These are phyloP conservation scores for Hemaris fuciformis DNA, from an alignment of 2,888 invertebrate species.

Conservation along the genomic window DNA sequence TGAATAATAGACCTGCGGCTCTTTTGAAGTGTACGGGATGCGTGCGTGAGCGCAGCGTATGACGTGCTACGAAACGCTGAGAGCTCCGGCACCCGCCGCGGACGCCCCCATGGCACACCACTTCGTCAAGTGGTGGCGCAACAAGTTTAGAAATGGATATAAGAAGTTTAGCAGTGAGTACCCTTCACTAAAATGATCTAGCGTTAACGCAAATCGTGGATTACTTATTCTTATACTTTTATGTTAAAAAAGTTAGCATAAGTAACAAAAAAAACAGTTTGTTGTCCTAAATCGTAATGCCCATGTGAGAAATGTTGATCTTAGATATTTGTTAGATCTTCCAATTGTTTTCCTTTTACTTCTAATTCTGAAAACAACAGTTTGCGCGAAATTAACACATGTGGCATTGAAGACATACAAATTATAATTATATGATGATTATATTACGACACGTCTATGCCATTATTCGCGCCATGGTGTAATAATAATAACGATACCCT, in stretches of 20 bases:
- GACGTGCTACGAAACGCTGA: constrained; percentile 82
- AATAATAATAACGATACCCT: constrained; percentile 12
- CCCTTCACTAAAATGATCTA: not conserved
- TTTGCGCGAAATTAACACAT: not conserved
- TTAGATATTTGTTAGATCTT: too few species aligned
- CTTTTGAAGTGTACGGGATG: constrained; percentile 79
- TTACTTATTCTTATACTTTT: too few species aligned
- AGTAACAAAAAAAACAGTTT: not conserved
- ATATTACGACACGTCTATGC: not conserved
- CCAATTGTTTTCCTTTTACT: too few species aligned
- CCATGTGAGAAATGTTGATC: too few species aligned
- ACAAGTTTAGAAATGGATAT: constrained; percentile 88
- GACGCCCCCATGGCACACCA: constrained; percentile 87
- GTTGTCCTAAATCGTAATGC: too few species aligned
- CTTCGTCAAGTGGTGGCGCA: constrained; percentile 89
- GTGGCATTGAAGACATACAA: not conserved
- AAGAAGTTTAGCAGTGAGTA: constrained; percentile 87
- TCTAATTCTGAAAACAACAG: not conserved
- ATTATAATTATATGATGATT: not conserved
- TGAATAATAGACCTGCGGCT: constrained; percentile 66
- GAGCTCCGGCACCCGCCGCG: constrained; percentile 79
- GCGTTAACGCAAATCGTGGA: not conserved
- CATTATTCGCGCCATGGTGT: not conserved
- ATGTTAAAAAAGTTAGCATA: not conserved
- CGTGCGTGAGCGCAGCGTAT: constrained; percentile 82